phyloP scores from a whole-genome alignment of 2,888 invertebrate genomes.

The Poecilobothrus nobilitatus region DNA sequence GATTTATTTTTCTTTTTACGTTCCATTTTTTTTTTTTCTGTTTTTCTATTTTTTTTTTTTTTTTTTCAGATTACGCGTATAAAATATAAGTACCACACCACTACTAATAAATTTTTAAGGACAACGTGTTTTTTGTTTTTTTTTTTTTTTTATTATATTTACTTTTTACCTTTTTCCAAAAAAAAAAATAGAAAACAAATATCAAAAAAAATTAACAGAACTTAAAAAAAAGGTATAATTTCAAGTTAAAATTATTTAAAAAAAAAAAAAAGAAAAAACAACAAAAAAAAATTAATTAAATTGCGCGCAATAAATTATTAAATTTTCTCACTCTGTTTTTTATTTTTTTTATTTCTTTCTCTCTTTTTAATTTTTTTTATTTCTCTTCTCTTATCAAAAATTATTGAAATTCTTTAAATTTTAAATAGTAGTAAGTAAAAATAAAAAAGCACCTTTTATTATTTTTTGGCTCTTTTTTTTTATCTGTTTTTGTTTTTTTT shows the following conservation, averaged over 20 bases:
- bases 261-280: no score
- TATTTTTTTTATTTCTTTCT: neutral
- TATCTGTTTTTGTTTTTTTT: no score
- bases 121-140: neutral
- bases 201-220: neutral
- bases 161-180: neutral
- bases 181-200: neutral
- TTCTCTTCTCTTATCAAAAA: neutral
- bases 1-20: neutral
- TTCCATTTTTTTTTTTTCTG: neutral
- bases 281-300: neutral
- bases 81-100: no score
- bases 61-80: no score
- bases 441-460: no score
- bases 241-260: no score
- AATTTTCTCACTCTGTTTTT: neutral
- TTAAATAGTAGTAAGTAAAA: neutral
- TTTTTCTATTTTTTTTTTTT: no score
- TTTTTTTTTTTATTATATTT: no score
- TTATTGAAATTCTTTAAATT: neutral
- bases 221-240: no score
- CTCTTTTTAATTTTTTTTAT: neutral
- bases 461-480: no score
- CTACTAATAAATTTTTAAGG: neutral
- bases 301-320: conserved; percentile 3